Evolutionary conservation across 92 coral and sea anemone species (phyloP).

Genomic region (Epizoanthus illoricatus): DNA sequence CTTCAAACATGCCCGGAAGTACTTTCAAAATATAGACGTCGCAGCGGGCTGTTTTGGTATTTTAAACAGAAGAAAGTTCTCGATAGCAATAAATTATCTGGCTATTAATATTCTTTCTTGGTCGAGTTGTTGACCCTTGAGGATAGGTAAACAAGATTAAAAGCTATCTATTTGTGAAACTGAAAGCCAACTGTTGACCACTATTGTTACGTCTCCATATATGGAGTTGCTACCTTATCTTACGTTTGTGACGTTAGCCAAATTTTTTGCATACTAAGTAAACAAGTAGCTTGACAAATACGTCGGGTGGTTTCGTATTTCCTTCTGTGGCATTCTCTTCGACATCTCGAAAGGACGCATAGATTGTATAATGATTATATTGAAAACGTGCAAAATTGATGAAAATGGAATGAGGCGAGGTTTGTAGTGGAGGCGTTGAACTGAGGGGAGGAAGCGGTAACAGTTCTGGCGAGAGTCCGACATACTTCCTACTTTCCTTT

Average conservation of each 20-base stretch:
- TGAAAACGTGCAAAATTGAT: no score
- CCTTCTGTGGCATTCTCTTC: no score
- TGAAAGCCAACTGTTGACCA: not conserved
- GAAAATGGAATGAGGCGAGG: no score
- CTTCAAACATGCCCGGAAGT: conserved; percentile 28
- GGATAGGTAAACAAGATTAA: conserved; percentile 40
- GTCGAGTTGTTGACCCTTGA: conserved; percentile 38
- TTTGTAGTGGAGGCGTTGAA: no score
- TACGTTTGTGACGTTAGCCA: not conserved
- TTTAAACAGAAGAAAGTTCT: conserved; percentile 37
- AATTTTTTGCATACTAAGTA: no score
- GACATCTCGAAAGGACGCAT: no score
- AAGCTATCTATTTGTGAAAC: conserved; percentile 41
- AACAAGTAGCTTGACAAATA: no score
- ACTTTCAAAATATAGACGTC: not conserved
- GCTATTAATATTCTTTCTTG: conserved; percentile 26
- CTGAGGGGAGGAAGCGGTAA: no score
- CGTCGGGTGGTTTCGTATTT: no score
- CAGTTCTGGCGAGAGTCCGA: no score
- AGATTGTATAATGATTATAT: no score
- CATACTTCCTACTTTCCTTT: no score
- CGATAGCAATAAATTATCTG: conserved; percentile 21
- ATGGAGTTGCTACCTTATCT: conserved; percentile 10
- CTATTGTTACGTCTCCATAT: conserved; percentile 11
- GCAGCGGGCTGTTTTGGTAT: not conserved